These are phyloP conservation scores for Sylvicola cinctus DNA, from an alignment of 2,888 invertebrate genomes.

Conservation along the genomic window DNA sequence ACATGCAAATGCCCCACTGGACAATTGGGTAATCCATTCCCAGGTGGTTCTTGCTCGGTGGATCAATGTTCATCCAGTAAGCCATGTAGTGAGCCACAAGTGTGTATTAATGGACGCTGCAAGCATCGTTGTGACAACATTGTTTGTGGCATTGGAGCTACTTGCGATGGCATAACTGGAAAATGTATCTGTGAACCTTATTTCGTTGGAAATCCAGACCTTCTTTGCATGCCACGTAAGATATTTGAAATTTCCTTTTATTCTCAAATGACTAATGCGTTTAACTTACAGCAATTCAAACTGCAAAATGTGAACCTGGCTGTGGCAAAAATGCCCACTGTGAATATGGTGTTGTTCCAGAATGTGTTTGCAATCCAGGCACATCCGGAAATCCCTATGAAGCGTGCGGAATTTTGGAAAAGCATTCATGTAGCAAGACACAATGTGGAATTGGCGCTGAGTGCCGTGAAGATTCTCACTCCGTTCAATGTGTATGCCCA, in stretches of 20 bases:
- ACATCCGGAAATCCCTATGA: conserved; percentile 75
- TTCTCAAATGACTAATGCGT: conserved; percentile 1
- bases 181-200: conserved; percentile 73
- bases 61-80: conserved; percentile 61
- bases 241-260: conserved; percentile 12
- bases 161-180: conserved; percentile 58
- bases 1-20: conserved; percentile 79
- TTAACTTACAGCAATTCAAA: conserved; percentile 40
- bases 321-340: conserved; percentile 76
- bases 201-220: conserved; percentile 74
- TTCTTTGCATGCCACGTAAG: conserved; percentile 83
- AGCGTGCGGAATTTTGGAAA: conserved; percentile 49
- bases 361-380: conserved; percentile 70
- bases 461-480: conserved; percentile 52
- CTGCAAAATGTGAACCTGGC: conserved; percentile 55
- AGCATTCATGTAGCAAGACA: conserved; percentile 46
- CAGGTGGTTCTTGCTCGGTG: conserved; percentile 64
- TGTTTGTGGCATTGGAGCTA: conserved; percentile 73
- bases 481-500: conserved; percentile 63
- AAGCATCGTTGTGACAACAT: conserved; percentile 73
- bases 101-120: conserved; percentile 74
- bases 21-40: conserved; percentile 76
- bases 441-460: conserved; percentile 61
- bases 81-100: conserved; percentile 56
- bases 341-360: conserved; percentile 48